Conservation (phyloP, 2,888 invertebrate genomes). For the Romanomermis culicivorax region DNA sequence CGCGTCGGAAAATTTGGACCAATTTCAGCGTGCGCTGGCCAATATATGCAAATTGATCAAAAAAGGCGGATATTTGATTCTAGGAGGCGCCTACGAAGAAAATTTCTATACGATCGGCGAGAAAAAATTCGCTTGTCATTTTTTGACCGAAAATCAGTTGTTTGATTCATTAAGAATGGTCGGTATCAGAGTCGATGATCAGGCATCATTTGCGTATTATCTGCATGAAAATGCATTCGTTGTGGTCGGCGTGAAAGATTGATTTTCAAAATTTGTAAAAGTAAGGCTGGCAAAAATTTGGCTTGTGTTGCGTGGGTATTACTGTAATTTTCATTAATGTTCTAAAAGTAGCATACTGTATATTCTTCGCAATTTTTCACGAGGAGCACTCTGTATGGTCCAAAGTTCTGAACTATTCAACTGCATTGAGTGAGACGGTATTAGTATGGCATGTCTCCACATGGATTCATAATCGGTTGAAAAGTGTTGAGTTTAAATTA, state of each 20-base stretch:
- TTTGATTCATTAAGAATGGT: constrained; percentile 1
- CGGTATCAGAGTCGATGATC: constrained; percentile 1
- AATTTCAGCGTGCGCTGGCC: not conserved
- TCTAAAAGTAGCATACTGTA: too few relatives aligned
- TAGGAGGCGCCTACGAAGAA: constrained; percentile 6
- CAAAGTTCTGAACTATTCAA: too few relatives aligned
- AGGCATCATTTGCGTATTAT: not conserved
- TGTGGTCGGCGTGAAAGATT: not conserved
- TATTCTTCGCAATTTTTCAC: too few relatives aligned
- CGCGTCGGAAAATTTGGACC: constrained; percentile 1
- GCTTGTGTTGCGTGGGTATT: too few relatives aligned
- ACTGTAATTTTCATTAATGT: too few relatives aligned
- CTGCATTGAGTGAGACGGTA: too few relatives aligned
- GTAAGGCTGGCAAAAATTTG: too few relatives aligned
- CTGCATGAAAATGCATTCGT: constrained; percentile 1
- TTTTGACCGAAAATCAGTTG: constrained; percentile 3
- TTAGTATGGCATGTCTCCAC: too few relatives aligned
- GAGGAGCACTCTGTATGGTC: too few relatives aligned
- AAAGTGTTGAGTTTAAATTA: too few relatives aligned
- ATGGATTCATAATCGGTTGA: too few relatives aligned
- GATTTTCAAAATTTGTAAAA: too few relatives aligned
- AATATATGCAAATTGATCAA: constrained; percentile 3
- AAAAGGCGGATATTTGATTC: constrained; percentile 8
- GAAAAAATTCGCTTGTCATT: constrained; percentile 1
- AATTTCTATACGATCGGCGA: not conserved